These are phyloP conservation scores for Prosapia bicincta DNA, from an alignment of 2,888 invertebrate genomes.

Conservation along the genomic window DNA sequence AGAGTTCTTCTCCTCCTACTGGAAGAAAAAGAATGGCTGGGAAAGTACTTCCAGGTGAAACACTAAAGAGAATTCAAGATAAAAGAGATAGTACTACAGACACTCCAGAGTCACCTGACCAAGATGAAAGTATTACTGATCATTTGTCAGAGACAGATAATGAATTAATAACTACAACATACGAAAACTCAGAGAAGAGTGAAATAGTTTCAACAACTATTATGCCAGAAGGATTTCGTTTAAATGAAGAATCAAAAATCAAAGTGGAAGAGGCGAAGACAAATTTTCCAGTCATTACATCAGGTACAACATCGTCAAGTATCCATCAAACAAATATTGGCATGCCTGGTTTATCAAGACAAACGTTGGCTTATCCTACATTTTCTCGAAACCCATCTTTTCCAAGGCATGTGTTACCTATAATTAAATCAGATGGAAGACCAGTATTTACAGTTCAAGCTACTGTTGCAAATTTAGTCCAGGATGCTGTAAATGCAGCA, in stretches of 20 bases:
- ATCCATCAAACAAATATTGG: slow-evolving; percentile 24
- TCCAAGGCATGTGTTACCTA: slow-evolving; percentile 25
- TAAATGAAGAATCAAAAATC: slow-evolving; percentile 32
- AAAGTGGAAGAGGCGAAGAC: slow-evolving; percentile 42
- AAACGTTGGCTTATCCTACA: slow-evolving; percentile 16
- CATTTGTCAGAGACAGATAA: slow-evolving; percentile 42
- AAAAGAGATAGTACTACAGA: slow-evolving; percentile 45
- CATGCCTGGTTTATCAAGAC: slow-evolving; percentile 16
- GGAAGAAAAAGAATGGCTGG: slow-evolving; percentile 36
- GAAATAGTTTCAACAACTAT: slow-evolving; percentile 22
- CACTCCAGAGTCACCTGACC: slow-evolving; percentile 54
- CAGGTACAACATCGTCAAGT: slow-evolving; percentile 16
- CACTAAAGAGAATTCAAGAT: slow-evolving; percentile 42
- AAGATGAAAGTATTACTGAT: slow-evolving; percentile 49
- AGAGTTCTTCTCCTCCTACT: slow-evolving; percentile 34
- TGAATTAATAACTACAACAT: slow-evolving; percentile 40
- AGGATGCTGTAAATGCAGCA: slow-evolving; percentile 38
- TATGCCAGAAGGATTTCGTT: slow-evolving; percentile 13
- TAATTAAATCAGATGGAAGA: slow-evolving; percentile 25
- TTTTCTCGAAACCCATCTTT: slow-evolving; percentile 16
- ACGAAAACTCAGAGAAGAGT: slow-evolving; percentile 33
- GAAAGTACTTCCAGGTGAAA: slow-evolving; percentile 47
- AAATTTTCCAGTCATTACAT: slow-evolving; percentile 30
- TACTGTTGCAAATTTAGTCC: slow-evolving; percentile 37
- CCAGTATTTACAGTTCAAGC: slow-evolving; percentile 34